These are phyloP conservation scores for Poecilia wingei DNA, from an alignment of 2,797 vertebrate species.

Conservation along the genomic window DNA sequence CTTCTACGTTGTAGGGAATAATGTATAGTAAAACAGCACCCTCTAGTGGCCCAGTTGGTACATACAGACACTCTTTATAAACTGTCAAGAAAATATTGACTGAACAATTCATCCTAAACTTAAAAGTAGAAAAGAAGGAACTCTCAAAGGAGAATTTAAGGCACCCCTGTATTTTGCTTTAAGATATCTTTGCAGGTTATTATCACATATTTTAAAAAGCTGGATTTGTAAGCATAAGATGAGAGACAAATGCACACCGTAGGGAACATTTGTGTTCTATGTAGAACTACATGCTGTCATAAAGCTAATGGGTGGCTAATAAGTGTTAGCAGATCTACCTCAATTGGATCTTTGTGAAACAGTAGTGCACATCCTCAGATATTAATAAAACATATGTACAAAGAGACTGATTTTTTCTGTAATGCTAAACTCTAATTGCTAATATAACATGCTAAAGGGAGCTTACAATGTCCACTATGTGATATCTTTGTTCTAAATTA, in stretches of 20 bases:
- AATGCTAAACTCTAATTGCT: not conserved
- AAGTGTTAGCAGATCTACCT: not conserved
- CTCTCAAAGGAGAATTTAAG: not conserved
- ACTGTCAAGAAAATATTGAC: not conserved
- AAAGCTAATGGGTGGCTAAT: not conserved
- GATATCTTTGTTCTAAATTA: not conserved
- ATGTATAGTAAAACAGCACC: not conserved
- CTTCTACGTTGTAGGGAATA: not conserved
- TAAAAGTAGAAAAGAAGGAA: not conserved
- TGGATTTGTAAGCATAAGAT: not conserved
- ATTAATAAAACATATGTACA: not conserved
- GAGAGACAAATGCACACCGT: not conserved
- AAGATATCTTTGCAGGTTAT: not conserved
- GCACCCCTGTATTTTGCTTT: not conserved
- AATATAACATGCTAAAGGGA: not conserved
- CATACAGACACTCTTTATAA: not conserved
- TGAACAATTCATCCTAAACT: not conserved
- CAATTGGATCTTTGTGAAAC: too few relatives aligned
- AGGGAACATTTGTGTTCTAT: not conserved
- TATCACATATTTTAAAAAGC: not conserved
- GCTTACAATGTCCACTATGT: not conserved
- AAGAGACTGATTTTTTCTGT: too few relatives aligned
- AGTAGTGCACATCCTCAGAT: not conserved
- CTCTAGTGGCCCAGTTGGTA: not conserved
- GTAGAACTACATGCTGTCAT: not conserved